Evolutionary conservation across 2,797 vertebrate genomes (phyloP).

Genomic region (Sardinella longiceps): DNA sequence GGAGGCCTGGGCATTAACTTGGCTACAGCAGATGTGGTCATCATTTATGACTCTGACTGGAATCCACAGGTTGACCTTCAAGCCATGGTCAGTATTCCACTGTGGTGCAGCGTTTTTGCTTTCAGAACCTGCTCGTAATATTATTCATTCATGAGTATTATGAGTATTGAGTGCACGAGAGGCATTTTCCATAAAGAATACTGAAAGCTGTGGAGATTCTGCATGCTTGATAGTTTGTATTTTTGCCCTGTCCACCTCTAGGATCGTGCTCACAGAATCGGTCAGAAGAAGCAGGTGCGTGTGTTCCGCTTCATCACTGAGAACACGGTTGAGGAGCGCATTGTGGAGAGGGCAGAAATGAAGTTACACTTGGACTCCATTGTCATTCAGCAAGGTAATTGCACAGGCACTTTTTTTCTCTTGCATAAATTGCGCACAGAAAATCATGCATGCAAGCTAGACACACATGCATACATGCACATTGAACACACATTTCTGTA

Average conservation of each 20-base stretch:
- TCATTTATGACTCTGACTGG: slow-evolving; percentile 99
- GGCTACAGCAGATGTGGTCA: slow-evolving; percentile 97
- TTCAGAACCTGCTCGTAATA: not conserved
- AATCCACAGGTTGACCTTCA: slow-evolving; percentile 99
- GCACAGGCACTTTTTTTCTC: not conserved
- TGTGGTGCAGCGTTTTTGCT: not conserved
- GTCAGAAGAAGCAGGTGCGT: slow-evolving; percentile 94
- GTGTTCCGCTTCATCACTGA: slow-evolving; percentile 98
- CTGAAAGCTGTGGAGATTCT: not conserved
- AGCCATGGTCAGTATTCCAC: slow-evolving; percentile 88
- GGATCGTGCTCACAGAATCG: slow-evolving; percentile 98
- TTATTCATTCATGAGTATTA: no score
- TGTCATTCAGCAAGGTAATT: slow-evolving; percentile 95
- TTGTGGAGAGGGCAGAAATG: slow-evolving; percentile 97
- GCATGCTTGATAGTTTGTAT: not conserved
- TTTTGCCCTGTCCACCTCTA: slow-evolving; percentile 53
- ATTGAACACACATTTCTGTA: no score
- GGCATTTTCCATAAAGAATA: no score
- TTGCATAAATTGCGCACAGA: not conserved
- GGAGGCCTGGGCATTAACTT: slow-evolving; percentile 98
- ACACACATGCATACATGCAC: no score
- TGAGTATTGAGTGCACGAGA: not conserved
- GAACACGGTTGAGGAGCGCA: slow-evolving; percentile 97
- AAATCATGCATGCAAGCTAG: no score
- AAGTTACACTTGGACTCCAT: slow-evolving; percentile 97